Base-by-base conservation (phyloP, 2,113 vertebrate species). In the Sebastes schlegelii region DNA sequence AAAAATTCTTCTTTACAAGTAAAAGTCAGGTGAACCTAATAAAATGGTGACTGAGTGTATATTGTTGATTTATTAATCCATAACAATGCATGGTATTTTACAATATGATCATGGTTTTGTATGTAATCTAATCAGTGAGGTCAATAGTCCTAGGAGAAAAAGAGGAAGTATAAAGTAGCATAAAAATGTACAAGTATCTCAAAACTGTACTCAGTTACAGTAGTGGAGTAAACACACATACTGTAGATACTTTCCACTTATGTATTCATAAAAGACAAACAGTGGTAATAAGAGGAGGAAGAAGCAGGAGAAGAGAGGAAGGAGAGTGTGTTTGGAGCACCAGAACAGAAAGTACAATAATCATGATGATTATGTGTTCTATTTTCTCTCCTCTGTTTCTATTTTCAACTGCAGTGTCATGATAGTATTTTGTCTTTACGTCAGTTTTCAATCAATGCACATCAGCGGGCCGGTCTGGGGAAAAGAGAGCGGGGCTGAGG, bases 391-490 rank as follows among this genome's bases (percentile, higher is more conserved):
- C 52, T 26, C 48, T 34, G 4, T 40, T 49, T 73, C 68, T 71
- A 48, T 84, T 83, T 63, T 49, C 34, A 82, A 70, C 34, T 58
- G 8, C 6, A 42, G 11, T 58, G 43, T 60, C 69, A 42, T 11
- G 23, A 77, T 48, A 42, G 40, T 70, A 71, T 88, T 85, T 81
- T 19, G 55, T 61, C 43, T 74, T 85, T 73, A 63, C 7, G n/a
- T 80, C 84, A 85, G 63, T 61, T 45, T 26, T 87, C 72, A 88
- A 78, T 91, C 83, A 82, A 9, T 80, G 78, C 79, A 76, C 65
- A 70, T 83, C 75, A 77, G 6, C 8, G 6, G 60, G 67, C 45
- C 19, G 26, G 49, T 76, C 26, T 77, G 71, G 66, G 75, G 70
- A 63, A 61, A 70, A 66, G 17, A 77, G 26, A 34, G 42, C 1